phyloP scores from a whole-genome alignment of 2,113 vertebrate species.

The Caloenas nicobarica region DNA sequence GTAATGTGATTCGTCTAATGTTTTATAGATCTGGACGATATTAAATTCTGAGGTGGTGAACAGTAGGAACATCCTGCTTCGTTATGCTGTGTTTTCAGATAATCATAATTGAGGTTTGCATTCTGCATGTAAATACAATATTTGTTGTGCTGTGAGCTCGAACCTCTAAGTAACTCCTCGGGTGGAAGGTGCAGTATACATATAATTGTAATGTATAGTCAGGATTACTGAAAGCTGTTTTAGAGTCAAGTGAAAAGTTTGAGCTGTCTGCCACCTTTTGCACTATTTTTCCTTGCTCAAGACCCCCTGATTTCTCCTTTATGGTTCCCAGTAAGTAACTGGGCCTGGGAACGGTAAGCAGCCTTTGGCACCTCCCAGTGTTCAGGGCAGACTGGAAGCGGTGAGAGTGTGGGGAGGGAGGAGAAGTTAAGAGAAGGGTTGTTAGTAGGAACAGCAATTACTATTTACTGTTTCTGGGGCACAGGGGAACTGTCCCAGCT shows the following conservation, averaged over 20 bases:
- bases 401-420: not conserved
- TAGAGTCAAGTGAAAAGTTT: not conserved
- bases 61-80: not conserved
- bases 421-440: not conserved
- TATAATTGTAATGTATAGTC: accelerated
- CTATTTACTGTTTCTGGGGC: not conserved
- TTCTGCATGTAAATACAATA: not conserved
- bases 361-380: not conserved
- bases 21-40: not conserved
- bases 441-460: not conserved
- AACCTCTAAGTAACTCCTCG: not conserved
- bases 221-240: not conserved
- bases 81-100: not conserved
- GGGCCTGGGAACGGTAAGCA: not conserved
- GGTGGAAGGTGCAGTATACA: not conserved
- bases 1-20: not conserved
- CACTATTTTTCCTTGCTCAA: not conserved
- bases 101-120: not conserved
- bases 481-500: not conserved
- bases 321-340: not conserved
- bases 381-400: not conserved
- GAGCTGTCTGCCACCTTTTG: not conserved
- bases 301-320: not conserved
- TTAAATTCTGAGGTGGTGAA: not conserved
- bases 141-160: not conserved